These are phyloP conservation scores for Amblyraja radiata DNA, from an alignment of 2,797 vertebrate species.

Conservation along the genomic window DNA sequence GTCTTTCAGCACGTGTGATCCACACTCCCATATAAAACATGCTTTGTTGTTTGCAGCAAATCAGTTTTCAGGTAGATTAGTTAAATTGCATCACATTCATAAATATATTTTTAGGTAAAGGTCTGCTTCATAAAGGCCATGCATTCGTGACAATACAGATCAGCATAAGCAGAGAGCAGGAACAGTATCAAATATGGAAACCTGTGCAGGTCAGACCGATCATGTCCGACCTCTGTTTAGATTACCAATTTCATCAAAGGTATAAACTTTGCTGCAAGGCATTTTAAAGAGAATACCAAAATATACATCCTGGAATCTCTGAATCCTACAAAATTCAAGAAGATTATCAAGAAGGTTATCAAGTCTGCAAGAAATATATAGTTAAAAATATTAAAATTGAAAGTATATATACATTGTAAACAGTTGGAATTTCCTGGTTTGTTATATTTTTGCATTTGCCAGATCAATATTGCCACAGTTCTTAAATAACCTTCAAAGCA, in stretches of 20 bases:
- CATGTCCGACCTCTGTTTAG: too few relatives aligned
- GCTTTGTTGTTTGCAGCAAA: neutral
- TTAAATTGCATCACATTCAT: neutral
- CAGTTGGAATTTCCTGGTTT: neutral
- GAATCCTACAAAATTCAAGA: neutral
- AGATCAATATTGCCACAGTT: neutral
- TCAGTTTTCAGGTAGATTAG: neutral
- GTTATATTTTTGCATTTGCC: neutral
- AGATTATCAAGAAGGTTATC: neutral
- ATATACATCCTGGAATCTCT: neutral
- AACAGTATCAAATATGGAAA: neutral
- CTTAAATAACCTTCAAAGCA: neutral
- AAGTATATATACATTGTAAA: constrained; percentile 1
- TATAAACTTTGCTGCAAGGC: neutral
- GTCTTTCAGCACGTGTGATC: neutral
- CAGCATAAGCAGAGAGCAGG: neutral
- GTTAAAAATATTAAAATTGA: neutral
- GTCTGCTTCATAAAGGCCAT: neutral
- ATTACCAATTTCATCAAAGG: neutral
- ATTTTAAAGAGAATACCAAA: neutral
- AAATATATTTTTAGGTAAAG: neutral
- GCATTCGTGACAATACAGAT: neutral
- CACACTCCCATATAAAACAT: neutral
- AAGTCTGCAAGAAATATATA: neutral
- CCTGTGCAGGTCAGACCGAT: too few relatives aligned